These are phyloP conservation scores for Anisognathus igniventris DNA, from an alignment of 2,797 vertebrate species.

Conservation along the genomic window DNA sequence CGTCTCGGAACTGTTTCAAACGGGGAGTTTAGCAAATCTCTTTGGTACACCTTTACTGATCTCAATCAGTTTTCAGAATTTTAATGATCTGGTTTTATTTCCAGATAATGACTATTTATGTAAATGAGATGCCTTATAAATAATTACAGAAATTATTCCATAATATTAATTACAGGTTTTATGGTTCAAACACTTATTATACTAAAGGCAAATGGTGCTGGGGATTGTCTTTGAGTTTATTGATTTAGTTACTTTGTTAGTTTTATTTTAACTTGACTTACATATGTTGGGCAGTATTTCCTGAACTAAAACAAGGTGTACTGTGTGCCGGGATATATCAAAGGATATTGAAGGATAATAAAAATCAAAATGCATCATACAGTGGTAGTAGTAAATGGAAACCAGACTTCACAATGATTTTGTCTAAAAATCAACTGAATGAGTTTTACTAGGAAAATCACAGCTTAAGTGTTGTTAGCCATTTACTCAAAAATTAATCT, in stretches of 20 bases:
- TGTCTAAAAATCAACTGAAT: neutral
- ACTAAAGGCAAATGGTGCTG: neutral
- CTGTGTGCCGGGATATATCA: neutral
- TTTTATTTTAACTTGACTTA: neutral
- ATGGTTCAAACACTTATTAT: neutral
- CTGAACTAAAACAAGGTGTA: neutral
- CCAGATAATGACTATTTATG: conserved; percentile 12
- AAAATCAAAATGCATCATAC: neutral
- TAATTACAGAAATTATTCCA: neutral
- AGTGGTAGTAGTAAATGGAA: neutral
- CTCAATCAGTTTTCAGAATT: neutral
- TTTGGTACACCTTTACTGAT: neutral
- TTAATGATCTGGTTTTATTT: neutral
- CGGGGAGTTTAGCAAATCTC: neutral
- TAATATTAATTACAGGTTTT: conserved; percentile 9
- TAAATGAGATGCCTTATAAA: conserved; percentile 27
- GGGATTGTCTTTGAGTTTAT: neutral
- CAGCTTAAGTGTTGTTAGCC: neutral
- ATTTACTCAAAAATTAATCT: conserved; percentile 13
- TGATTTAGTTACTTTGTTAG: neutral
- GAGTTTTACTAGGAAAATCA: neutral
- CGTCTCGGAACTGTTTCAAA: neutral
- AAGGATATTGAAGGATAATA: neutral
- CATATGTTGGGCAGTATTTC: neutral
- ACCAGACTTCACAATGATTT: neutral